phyloP scores from a whole-genome alignment of 2,888 invertebrate genomes.

The Pasiphila rectangulata region DNA sequence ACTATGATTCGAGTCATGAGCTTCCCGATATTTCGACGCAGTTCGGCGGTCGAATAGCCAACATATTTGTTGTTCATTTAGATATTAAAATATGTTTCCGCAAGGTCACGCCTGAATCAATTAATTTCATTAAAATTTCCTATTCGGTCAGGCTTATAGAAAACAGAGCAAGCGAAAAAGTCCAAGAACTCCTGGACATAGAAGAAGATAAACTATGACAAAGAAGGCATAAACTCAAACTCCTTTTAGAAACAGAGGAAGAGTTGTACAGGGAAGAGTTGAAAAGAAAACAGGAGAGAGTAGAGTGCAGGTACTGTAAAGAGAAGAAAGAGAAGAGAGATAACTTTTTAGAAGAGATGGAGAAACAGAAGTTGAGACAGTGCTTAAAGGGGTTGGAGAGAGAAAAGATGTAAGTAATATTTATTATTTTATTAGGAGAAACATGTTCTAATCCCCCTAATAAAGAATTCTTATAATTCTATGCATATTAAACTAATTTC shows the following conservation, averaged over 20 bases:
- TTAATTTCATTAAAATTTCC: no score
- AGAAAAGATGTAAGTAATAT: conserved; percentile 61
- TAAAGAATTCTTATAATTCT: no score
- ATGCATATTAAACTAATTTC: no score
- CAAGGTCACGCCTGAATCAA: no score
- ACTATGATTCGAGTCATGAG: no score
- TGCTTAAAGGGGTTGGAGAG: conserved; percentile 68
- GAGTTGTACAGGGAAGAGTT: conserved; percentile 51
- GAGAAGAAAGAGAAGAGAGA: conserved; percentile 49
- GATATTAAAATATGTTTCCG: no score
- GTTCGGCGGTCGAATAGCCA: no score
- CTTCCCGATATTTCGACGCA: no score
- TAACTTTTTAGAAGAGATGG: conserved; percentile 54
- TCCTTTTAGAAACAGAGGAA: conserved; percentile 56
- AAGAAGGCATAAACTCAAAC: conserved; percentile 55
- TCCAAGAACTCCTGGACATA: conserved; percentile 50
- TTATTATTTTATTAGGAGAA: neutral
- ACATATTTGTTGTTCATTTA: no score
- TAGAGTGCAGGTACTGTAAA: conserved; percentile 56
- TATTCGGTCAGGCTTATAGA: conserved; percentile 61
- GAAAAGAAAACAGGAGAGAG: conserved; percentile 43
- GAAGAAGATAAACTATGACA: conserved; percentile 68
- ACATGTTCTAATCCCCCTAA: no score
- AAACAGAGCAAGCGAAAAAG: conserved; percentile 62
- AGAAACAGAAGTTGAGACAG: conserved; percentile 56